These are phyloP conservation scores for Lasioglossum leucozonium DNA, from an alignment of 2,888 invertebrate genomes.

Conservation along the genomic window DNA sequence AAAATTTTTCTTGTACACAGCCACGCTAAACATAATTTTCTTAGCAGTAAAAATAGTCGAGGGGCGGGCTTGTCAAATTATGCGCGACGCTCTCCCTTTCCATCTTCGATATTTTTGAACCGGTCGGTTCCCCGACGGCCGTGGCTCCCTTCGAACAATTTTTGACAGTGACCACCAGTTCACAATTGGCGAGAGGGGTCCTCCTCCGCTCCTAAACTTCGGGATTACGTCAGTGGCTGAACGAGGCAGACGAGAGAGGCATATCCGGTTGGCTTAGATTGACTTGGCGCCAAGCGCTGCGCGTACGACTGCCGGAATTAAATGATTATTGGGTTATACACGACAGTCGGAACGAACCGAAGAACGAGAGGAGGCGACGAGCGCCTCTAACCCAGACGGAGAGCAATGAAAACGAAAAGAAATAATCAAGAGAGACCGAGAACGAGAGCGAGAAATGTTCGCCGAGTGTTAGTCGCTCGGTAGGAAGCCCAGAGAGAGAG, in stretches of 20 bases:
- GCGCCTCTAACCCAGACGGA: constrained; percentile 29
- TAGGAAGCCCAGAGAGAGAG: constrained; percentile 49
- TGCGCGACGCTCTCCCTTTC: not conserved
- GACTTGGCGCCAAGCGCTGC: constrained; percentile 84
- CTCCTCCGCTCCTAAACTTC: constrained; percentile 68
- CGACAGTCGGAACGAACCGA: constrained; percentile 64
- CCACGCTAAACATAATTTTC: too few relatives aligned
- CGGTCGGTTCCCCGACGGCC: not conserved
- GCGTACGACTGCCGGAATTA: constrained; percentile 83
- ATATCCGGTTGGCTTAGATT: constrained; percentile 84
- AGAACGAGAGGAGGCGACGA: constrained; percentile 33
- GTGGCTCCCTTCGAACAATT: constrained; percentile 10
- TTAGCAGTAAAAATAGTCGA: not conserved
- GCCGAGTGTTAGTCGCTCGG: constrained; percentile 33
- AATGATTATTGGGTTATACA: constrained; percentile 84
- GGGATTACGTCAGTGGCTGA: constrained; percentile 79
- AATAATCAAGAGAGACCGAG: constrained; percentile 3
- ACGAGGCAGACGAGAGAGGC: constrained; percentile 80
- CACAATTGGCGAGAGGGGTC: constrained; percentile 38
- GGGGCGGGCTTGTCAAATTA: not conserved
- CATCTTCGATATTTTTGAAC: not conserved
- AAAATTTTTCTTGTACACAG: not conserved
- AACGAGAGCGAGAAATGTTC: not conserved
- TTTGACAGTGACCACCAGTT: constrained; percentile 13
- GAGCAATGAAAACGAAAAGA: constrained; percentile 26